phyloP scores from a whole-genome alignment of 2,888 invertebrate species.

The Gymnoscelis rufifasciata region DNA sequence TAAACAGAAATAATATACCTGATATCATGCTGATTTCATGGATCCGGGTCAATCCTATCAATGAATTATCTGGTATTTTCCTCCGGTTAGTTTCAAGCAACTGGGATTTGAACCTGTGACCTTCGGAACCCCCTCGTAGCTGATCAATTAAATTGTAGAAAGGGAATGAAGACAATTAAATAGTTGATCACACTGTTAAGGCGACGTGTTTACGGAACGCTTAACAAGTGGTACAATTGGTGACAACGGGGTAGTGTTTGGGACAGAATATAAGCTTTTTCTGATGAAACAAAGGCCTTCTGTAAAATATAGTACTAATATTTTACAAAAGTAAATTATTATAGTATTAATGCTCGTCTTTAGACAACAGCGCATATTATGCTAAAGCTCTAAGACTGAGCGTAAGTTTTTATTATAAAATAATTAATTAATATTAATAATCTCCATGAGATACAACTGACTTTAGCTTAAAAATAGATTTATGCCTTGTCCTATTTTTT shows the following conservation, averaged over 20 bases:
- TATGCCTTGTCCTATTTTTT: too few species aligned
- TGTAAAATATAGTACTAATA: too few species aligned
- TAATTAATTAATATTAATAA: too few species aligned
- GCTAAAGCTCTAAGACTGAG: too few species aligned
- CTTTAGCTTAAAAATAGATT: too few species aligned
- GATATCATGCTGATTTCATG: background rate
- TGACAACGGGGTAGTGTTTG: slow-evolving; percentile 54
- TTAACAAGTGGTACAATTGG: slow-evolving; percentile 64
- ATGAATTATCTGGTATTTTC: background rate
- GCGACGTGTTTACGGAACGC: slow-evolving; percentile 50
- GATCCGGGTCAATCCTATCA: background rate
- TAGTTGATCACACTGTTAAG: slow-evolving; percentile 39
- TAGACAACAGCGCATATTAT: too few species aligned
- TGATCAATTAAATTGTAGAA: slow-evolving; percentile 4
- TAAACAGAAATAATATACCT: too few species aligned
- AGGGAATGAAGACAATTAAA: slow-evolving; percentile 7
- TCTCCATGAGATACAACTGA: too few species aligned
- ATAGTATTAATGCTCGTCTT: too few species aligned
- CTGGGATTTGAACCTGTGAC: background rate
- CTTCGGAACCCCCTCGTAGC: background rate
- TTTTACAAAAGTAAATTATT: too few species aligned
- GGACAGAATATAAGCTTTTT: slow-evolving; percentile 28
- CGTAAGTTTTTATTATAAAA: too few species aligned
- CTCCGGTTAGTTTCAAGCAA: background rate
- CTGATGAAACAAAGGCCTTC: too few species aligned